These are phyloP conservation scores for Oncorhynchus mykiss DNA, from an alignment of 2,113 vertebrate genomes.

Conservation along the genomic window DNA sequence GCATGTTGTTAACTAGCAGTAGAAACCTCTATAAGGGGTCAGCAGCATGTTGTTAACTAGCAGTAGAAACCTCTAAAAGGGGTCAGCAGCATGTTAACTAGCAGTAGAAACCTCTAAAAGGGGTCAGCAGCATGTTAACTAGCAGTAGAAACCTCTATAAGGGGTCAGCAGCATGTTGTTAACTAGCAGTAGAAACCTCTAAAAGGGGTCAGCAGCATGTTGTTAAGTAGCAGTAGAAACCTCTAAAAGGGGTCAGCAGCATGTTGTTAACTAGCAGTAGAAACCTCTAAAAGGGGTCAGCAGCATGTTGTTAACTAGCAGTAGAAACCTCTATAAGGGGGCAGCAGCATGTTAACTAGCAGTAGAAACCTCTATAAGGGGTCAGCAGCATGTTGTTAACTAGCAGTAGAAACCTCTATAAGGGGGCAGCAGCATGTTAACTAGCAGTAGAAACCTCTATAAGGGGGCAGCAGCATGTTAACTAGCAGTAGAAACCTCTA, in stretches of 20 bases:
- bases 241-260: slow-evolving; percentile 29
- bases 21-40: slow-evolving; percentile 30
- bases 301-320: too few species aligned
- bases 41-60: slow-evolving; percentile 11
- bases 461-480: too few species aligned
- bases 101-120: slow-evolving; percentile 13
- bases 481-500: too few species aligned
- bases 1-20: too few species aligned
- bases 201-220: too few species aligned
- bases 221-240: not conserved
- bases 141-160: slow-evolving; percentile 27
- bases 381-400: too few species aligned
- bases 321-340: slow-evolving; percentile 31
- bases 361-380: slow-evolving; percentile 6
- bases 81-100: slow-evolving; percentile 10
- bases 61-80: slow-evolving; percentile 30
- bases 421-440: slow-evolving; percentile 16
- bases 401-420: slow-evolving; percentile 22
- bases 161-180: slow-evolving; percentile 9
- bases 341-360: slow-evolving; percentile 14
- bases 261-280: slow-evolving; percentile 27
- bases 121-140: too few species aligned
- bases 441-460: too few species aligned
- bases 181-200: slow-evolving; percentile 21
- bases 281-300: not conserved